Base-by-base conservation (phyloP, 2,113 vertebrate species). In the Mola mola region DNA sequence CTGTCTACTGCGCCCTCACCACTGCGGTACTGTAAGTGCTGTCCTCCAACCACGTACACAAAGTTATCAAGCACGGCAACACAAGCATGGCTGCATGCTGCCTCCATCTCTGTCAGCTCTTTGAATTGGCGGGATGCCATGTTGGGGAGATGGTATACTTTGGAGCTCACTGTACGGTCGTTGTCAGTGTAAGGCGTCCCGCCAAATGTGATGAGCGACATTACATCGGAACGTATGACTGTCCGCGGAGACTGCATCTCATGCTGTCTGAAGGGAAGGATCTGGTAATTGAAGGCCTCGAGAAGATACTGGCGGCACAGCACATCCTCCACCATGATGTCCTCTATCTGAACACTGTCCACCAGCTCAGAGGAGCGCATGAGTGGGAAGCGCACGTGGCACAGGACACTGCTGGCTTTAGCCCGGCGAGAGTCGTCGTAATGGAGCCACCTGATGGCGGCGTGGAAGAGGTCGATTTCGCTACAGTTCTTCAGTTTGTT, bases 271-370 rank as follows among this genome's bases (percentile, higher is more conserved):
- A 98, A 98, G 8, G 97, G 97, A 66, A 99, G 92, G 74, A 98
- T 96, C 87, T 98, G 97, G 87, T 98, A 99, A 51, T 95, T 99
- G 88, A 99, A 98, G 11, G 97, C 97, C 66, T 99, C 97, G 3
- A 99, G 92, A 56, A 99, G 90, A 73, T 94, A 98, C 81, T 94
- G 95, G 1, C 97, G 92, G 82, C 97, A 99, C 20, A 92, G 60
- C 41, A 94, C 94, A 0, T 99, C 97, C 70, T 99, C 97, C 74
- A 98, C 94, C 97, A 99, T 98, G 80, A 99, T 92, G 86, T 95
- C 93, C 75, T 97, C 86, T 0, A 93, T 95, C 90, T 99, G 97
- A 43, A 99, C 95, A 0, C 90, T 95, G 90, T 99, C 97, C 86
- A 99, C 97, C 85, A 99, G 90, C 82, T 99, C 96, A 0, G 94